phyloP scores from a whole-genome alignment of 2,113 vertebrate genomes.

The Lagenorhynchus albirostris region DNA sequence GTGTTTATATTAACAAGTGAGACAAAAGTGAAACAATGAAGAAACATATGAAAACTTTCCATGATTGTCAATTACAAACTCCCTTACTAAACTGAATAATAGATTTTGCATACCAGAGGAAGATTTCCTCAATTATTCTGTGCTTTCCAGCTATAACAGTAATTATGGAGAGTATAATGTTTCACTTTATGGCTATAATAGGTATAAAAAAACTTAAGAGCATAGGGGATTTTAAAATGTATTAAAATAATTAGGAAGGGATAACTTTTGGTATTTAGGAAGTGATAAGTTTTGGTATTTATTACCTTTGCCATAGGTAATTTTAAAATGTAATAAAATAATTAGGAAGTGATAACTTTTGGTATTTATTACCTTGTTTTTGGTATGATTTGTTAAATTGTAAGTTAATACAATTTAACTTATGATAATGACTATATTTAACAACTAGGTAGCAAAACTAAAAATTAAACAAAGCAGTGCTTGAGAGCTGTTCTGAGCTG shows the following conservation, averaged over 20 bases:
- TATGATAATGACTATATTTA: not conserved
- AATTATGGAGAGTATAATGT: not conserved
- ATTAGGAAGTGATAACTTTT: not conserved
- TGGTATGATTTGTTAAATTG: not conserved
- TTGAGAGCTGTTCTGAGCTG: not conserved
- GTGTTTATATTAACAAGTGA: not conserved
- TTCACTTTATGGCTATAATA: not conserved
- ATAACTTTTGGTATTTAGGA: not conserved
- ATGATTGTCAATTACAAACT: not conserved
- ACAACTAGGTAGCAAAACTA: not conserved
- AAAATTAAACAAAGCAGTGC: not conserved
- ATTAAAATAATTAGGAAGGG: not conserved
- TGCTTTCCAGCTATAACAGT: not conserved
- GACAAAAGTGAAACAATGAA: not conserved
- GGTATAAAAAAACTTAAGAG: not conserved
- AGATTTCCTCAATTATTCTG: not conserved
- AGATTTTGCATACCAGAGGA: not conserved
- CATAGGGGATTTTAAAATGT: not conserved
- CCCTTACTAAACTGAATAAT: not conserved
- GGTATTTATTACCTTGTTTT: not conserved
- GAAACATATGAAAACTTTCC: not conserved
- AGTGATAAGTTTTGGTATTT: not conserved
- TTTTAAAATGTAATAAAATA: not conserved
- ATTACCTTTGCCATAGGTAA: not conserved
- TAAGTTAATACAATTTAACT: not conserved